These are phyloP conservation scores for Rhizoglyphus robini DNA, from an alignment of 1,140 invertebrate genomes.

Conservation along the genomic window DNA sequence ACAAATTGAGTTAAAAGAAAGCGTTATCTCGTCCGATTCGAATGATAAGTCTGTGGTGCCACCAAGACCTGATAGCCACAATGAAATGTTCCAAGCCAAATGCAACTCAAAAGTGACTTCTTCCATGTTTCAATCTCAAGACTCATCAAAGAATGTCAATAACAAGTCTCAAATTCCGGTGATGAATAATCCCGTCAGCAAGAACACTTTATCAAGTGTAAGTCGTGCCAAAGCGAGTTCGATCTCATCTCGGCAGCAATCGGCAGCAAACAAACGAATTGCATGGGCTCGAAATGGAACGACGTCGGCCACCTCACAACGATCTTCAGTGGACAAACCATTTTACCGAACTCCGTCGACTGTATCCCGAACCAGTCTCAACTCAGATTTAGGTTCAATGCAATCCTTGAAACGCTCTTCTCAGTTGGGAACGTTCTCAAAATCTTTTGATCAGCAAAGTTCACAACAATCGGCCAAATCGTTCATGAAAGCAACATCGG, in stretches of 20 bases:
- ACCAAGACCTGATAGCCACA: too few relatives aligned
- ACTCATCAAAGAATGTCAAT: not conserved
- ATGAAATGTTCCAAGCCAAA: too few relatives aligned
- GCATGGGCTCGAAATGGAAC: not conserved
- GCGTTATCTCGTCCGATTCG: too few relatives aligned
- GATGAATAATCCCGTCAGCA: too few relatives aligned
- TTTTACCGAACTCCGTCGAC: constrained; percentile 13
- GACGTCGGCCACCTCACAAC: too few relatives aligned
- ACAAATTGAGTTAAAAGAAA: not conserved
- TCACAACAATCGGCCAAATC: not conserved
- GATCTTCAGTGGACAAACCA: not conserved
- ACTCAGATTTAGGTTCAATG: constrained; percentile 6
- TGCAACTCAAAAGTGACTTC: too few relatives aligned
- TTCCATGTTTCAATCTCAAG: too few relatives aligned
- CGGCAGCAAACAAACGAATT: not conserved
- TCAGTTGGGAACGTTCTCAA: not conserved
- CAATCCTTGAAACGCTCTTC: constrained; percentile 7
- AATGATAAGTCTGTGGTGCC: too few relatives aligned
- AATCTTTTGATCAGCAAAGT: not conserved
- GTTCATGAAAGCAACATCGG: constrained; percentile 20
- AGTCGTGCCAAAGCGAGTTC: not conserved
- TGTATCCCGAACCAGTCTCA: not conserved
- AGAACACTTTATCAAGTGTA: not conserved
- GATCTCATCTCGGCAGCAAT: not conserved
- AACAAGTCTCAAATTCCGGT: too few relatives aligned